These are phyloP conservation scores for Porites lutea DNA, from an alignment of 64 coral and sea anemone species.

Conservation along the genomic window DNA sequence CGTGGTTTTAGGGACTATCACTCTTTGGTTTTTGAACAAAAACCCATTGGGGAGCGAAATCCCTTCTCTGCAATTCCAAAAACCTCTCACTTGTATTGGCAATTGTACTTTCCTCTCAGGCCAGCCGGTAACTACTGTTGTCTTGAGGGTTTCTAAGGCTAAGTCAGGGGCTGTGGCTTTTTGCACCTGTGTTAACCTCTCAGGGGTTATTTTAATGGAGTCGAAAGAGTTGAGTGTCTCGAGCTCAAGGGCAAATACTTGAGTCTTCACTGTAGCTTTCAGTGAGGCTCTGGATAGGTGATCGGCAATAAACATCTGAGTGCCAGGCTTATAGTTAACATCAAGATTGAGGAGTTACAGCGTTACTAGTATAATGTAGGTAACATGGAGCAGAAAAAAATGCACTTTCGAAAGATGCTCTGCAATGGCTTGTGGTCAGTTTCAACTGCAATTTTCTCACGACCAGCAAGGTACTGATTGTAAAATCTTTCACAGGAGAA, in stretches of 20 bases:
- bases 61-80: slow-evolving; percentile 69
- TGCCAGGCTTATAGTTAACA: slow-evolving; percentile 46
- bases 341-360: slow-evolving; percentile 45
- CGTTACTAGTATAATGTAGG: slow-evolving; percentile 30
- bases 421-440: slow-evolving; percentile 57
- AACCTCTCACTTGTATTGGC: slow-evolving; percentile 47
- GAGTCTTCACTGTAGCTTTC: not conserved
- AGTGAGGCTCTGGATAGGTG: slow-evolving; percentile 56
- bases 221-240: slow-evolving; percentile 60
- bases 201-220: slow-evolving; percentile 55
- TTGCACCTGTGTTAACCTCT: slow-evolving; percentile 60
- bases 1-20: slow-evolving; percentile 65
- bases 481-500: not conserved
- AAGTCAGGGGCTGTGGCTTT: slow-evolving; percentile 31
- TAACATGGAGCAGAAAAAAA: slow-evolving; percentile 38
- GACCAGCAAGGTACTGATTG: slow-evolving; percentile 47
- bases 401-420: slow-evolving; percentile 48
- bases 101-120: slow-evolving; percentile 64
- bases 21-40: slow-evolving; percentile 68
- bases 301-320: not conserved
- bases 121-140: slow-evolving; percentile 57
- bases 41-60: slow-evolving; percentile 68
- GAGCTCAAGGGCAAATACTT: slow-evolving; percentile 69
- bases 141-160: slow-evolving; percentile 48
- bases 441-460: slow-evolving; percentile 33